Percentiles rank a stretch among this genome's conserved stretches.
These are phyloP conservation scores for Parnassius smintheus DNA, from an alignment of 2,888 invertebrate species.

Conservation along the genomic window DNA sequence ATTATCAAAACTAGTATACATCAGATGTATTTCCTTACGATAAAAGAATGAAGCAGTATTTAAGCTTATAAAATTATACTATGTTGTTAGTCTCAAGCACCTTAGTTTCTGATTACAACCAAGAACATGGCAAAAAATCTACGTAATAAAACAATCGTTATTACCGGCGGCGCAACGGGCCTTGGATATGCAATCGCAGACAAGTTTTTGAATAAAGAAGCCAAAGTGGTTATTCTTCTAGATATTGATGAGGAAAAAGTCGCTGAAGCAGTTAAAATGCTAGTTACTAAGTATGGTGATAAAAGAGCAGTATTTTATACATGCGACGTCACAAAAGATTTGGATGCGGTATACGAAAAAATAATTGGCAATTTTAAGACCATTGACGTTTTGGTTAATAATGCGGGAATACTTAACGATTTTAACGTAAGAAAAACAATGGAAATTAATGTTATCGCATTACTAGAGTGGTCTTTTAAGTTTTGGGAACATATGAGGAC, in stretches of 20 bases:
- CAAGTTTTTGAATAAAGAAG: conserved; percentile 63
- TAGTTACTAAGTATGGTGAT: conserved; percentile 63
- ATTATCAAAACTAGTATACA: too few species aligned
- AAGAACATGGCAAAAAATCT: too few species aligned
- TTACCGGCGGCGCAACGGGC: conserved; percentile 80
- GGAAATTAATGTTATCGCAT: conserved; percentile 46
- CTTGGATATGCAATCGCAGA: conserved; percentile 72
- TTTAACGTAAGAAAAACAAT: conserved; percentile 35
- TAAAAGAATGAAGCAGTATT: too few species aligned
- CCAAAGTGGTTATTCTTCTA: conserved; percentile 37
- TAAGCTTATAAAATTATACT: too few species aligned
- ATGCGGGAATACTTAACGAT: conserved; percentile 49
- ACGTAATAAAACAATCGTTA: conserved; percentile 37
- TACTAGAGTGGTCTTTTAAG: conserved; percentile 59
- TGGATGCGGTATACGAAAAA: conserved; percentile 52
- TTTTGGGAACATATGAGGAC: conserved; percentile 78
- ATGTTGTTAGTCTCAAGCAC: too few species aligned
- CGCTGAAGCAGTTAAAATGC: conserved; percentile 46
- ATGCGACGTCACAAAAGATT: conserved; percentile 67
- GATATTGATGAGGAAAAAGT: conserved; percentile 44
- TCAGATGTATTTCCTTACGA: too few species aligned
- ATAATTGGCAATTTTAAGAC: conserved; percentile 39
- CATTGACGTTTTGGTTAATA: conserved; percentile 59
- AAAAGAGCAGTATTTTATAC: conserved; percentile 62
- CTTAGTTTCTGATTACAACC: too few species aligned